Evolutionary conservation across 2,888 invertebrate genomes (phyloP).

Genomic region (Lasioglossum figueresi): DNA sequence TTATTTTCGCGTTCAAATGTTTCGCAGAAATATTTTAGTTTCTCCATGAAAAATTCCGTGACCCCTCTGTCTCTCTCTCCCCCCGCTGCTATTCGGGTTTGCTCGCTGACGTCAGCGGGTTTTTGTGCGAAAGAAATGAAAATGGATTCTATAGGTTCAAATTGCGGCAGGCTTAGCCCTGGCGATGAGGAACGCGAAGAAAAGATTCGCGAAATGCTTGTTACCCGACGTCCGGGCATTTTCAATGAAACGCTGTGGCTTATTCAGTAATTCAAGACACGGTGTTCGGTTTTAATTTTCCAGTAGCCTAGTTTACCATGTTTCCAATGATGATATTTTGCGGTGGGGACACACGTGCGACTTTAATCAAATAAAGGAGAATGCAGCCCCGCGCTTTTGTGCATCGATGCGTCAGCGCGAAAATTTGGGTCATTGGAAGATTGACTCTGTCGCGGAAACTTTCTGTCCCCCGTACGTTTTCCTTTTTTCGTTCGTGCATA

Average conservation of each 20-base stretch:
- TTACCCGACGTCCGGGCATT: neutral
- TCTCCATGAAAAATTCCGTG: neutral
- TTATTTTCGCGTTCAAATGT: neutral
- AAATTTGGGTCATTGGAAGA: slow-evolving; percentile 14
- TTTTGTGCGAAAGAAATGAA: slow-evolving; percentile 3
- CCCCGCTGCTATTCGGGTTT: neutral
- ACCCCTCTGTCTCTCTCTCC: too few relatives aligned
- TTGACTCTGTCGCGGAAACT: neutral
- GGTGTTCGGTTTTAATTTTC: slow-evolving; percentile 1
- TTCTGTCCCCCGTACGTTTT: neutral
- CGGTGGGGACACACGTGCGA: neutral
- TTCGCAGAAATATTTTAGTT: neutral
- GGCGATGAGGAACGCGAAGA: neutral
- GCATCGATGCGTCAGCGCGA: neutral
- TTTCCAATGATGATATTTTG: neutral
- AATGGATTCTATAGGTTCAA: neutral
- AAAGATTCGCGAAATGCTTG: slow-evolving; percentile 10
- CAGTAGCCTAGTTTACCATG: neutral
- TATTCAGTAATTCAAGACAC: neutral
- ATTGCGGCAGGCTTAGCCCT: neutral
- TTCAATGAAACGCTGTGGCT: neutral
- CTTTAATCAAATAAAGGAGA: slow-evolving; percentile 3
- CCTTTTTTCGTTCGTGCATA: neutral
- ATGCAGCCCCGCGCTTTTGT: neutral
- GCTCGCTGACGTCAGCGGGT: neutral